phyloP scores from a whole-genome alignment of 2,888 invertebrate species.

The Lithophane ornitopus region DNA sequence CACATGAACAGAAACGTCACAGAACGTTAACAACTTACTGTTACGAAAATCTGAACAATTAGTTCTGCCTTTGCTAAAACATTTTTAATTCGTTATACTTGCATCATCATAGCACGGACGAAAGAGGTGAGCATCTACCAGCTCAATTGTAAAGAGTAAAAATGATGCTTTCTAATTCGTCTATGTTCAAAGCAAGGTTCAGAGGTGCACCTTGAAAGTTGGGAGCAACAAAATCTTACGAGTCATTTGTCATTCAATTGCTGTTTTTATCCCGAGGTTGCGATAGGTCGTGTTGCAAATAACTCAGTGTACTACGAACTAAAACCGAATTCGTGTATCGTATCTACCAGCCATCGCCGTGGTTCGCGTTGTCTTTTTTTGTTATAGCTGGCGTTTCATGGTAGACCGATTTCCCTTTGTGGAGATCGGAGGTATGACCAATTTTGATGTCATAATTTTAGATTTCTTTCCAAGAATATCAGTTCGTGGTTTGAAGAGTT shows the following conservation, averaged over 20 bases:
- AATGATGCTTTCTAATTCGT: conserved; percentile 67
- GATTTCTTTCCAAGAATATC: conserved; percentile 57
- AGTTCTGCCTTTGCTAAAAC: conserved; percentile 74
- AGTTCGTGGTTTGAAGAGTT: conserved; percentile 52
- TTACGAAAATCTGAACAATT: conserved; percentile 73
- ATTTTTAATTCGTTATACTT: conserved; percentile 75
- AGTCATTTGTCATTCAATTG: conserved; percentile 42
- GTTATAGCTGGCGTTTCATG: conserved; percentile 64
- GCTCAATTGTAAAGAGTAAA: conserved; percentile 56
- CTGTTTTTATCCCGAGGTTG: conserved; percentile 51
- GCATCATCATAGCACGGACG: conserved; percentile 60
- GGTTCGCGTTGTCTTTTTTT: conserved; percentile 55
- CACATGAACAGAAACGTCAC: conserved; percentile 55
- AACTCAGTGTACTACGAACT: conserved; percentile 58
- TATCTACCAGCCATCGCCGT: conserved; percentile 54
- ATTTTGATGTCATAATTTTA: conserved; percentile 75
- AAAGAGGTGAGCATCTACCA: conserved; percentile 55
- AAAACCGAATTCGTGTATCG: conserved; percentile 65
- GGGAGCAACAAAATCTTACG: conserved; percentile 24
- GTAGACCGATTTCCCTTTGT: conserved; percentile 76
- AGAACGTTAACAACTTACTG: conserved; percentile 63
- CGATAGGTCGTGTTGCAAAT: conserved; percentile 60
- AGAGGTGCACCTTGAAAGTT: conserved; percentile 52
- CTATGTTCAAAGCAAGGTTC: conserved; percentile 45
- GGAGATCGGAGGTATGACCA: conserved; percentile 73